Base-by-base conservation (phyloP, 1,140 invertebrate species). In the Drosophila chauvacae region DNA sequence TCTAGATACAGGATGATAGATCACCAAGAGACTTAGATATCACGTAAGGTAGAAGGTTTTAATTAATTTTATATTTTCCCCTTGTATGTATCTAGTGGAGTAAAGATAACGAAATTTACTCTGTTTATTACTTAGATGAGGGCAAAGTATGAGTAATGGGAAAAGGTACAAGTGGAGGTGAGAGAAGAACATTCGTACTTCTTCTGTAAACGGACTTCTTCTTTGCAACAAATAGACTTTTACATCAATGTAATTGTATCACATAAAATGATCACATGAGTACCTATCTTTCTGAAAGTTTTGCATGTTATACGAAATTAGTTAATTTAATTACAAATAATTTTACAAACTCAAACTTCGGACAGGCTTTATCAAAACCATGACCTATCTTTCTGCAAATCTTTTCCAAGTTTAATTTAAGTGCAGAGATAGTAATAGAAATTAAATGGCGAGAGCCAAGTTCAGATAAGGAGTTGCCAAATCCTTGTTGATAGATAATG, bases 111-210 rank as follows among this genome's bases (percentile, higher is more conserved):
- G 11, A 30, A 30, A 48, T 13, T 7, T 72, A 51, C 44, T 11
- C 4, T 30, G 30, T 26, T 45, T 66, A 51, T 42, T 23, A 39
- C 28, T 42, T 42, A 20, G 13, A 10, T 4, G 35, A 65, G 61
- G n/a, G 61, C 39, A 33, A 50, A 28, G 16, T 20, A 18, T 71
- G 69, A 72, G 37, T 72, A 72, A 72, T 72, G 66, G 39, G 45
- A 30, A 72, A 59, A 60, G 16, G 44, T 30, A 59, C 65, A 50
- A 7, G 37, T 14, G 23, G 10, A 14, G 28, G 48, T 37, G n/a
- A 16, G n/a, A 50, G 20, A 16, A 50, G 9, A 26, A 30, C 26
- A 18, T 16, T 37, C 30, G 13, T 20, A 35, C 50, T 20, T 53
- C 3, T 14, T 13, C 18, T 35, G 18, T 0, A 0, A 35, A 35